A percentile compares a stretch with the other conserved stretches of the same genome.
Conservation (phyloP, 2,113 vertebrate species). For the Craseonycteris thonglongyai region DNA sequence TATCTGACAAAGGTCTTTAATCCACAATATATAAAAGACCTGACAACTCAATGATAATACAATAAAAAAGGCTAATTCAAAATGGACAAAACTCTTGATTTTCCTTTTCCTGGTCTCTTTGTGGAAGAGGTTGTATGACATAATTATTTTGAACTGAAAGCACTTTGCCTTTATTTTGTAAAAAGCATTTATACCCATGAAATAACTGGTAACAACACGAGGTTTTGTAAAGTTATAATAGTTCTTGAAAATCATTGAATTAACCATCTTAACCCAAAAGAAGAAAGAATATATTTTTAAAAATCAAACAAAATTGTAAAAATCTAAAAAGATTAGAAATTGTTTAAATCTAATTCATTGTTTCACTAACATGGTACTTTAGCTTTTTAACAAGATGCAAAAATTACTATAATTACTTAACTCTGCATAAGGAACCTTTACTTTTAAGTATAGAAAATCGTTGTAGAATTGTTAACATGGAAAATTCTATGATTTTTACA, state of each 20-base stretch:
- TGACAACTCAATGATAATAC: not conserved
- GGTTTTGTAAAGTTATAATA: not conserved
- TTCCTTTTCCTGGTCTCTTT: not conserved
- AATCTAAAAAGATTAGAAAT: not conserved
- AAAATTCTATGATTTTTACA: slow-evolving; percentile 17
- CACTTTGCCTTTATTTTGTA: not conserved
- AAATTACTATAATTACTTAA: not conserved
- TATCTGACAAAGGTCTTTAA: not conserved
- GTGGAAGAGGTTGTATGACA: not conserved
- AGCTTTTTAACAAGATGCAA: slow-evolving; percentile 6
- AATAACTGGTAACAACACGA: not conserved
- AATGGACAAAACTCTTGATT: not conserved
- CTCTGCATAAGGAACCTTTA: not conserved
- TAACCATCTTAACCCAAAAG: not conserved
- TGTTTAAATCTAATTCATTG: not conserved
- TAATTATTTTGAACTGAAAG: slow-evolving; percentile 16
- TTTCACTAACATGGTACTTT: not conserved
- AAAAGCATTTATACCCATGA: not conserved
- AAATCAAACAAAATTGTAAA: not conserved
- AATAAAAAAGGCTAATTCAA: not conserved
- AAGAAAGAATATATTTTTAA: not conserved
- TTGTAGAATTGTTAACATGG: slow-evolving; percentile 15
- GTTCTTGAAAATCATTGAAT: not conserved
- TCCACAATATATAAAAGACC: not conserved
- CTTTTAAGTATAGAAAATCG: slow-evolving; percentile 30